Evolutionary conservation across 2,797 vertebrate genomes (phyloP), one percentile per base, ranked within the genome.

Genomic region (Micropoecilia bifurca): DNA sequence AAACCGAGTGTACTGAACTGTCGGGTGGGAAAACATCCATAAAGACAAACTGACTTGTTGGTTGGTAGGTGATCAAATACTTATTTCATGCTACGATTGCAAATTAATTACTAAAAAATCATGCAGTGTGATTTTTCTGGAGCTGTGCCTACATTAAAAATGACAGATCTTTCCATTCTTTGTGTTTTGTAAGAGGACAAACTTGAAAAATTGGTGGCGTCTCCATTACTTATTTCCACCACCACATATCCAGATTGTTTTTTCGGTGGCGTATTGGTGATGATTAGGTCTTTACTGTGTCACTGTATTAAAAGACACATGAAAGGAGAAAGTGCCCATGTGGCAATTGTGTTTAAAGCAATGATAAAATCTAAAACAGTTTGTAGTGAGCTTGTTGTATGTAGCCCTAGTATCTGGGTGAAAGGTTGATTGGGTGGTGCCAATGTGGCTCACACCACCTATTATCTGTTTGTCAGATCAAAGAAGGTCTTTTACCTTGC

Each of bases 341-440:
- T 18, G 2, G 12, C 6, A 20, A 28, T 46, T 30, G 30, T 36
- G n/a, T 28, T 61, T 47, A 39, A 47, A 4, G 13, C 33, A 45
- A 0, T 47, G 33, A 63, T 63, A 41, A 46, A 6, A 41, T 22
- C 39, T 14, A 41, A 22, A 50, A 5, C 6, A 43, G 5, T 47
- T 48, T 68, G 30, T 39, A 18, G 57, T 20, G 3, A 22, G 33
- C n/a, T 25, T 47, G 20, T 71, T 57, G 50, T 59, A 10, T 0
- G 28, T 36, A 63, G 68, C n/a, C 14, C 28, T 72, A 1, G 30
- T 33, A 74, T 81, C 13, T 59, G 12, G 75, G 84, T 80, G 7
- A 91, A 41, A 80, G 87, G 75, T 88, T 30, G 82, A 0, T 36
- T 6, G 16, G 28, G 69, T 4, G 4, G 28, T 36, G 9, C 33